Evolutionary conservation across 2,888 invertebrate genomes (phyloP).

Genomic region (Epinotia brunnichana): DNA sequence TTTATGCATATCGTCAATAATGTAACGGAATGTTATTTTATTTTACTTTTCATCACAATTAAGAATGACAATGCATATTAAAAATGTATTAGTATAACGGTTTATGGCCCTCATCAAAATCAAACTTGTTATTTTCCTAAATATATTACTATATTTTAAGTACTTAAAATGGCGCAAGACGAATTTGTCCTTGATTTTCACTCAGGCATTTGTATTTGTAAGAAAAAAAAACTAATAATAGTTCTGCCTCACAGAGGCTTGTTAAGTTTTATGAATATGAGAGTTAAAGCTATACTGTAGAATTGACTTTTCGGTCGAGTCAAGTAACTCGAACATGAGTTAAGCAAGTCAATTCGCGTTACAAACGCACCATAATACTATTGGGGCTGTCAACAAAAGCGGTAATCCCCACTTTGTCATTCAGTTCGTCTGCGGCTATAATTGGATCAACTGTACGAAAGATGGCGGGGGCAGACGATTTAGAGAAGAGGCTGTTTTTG

Average conservation of each 20-base stretch:
- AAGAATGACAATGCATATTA: no score
- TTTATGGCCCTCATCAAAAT: no score
- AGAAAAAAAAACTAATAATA: not conserved
- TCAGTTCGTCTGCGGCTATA: constrained; percentile 41
- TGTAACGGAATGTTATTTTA: no score
- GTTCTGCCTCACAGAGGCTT: not conserved
- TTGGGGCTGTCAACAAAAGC: constrained; percentile 45
- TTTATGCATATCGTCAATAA: not conserved
- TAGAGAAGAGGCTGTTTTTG: constrained; percentile 28
- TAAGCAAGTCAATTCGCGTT: not conserved
- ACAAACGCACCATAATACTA: constrained; percentile 40
- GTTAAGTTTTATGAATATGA: not conserved
- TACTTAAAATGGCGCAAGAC: not conserved
- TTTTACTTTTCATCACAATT: no score
- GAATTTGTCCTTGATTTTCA: not conserved
- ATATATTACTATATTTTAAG: not conserved
- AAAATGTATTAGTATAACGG: no score
- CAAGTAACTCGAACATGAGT: constrained; percentile 11
- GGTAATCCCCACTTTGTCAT: constrained; percentile 44
- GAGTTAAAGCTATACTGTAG: not conserved
- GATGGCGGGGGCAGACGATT: constrained; percentile 39
- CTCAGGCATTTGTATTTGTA: no score
- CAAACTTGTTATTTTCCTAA: no score
- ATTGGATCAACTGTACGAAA: constrained; percentile 43
- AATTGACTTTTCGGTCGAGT: not conserved